These are phyloP conservation scores for Hydractinia echinata DNA, from an alignment of 30 jellyfish, hydroid and myxozoan genomes.

Conservation along the genomic window DNA sequence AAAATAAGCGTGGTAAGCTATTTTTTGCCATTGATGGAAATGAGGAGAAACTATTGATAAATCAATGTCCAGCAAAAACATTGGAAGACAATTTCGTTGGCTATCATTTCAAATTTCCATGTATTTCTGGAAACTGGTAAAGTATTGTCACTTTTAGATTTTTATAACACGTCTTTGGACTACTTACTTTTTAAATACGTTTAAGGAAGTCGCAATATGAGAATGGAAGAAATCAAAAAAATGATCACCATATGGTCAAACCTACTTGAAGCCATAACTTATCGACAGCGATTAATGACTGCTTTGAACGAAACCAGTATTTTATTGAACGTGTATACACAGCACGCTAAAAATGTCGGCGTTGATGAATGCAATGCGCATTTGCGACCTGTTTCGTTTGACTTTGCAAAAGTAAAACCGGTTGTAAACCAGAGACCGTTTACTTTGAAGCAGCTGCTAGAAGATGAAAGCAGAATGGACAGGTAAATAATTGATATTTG, in stretches of 20 bases:
- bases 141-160: too few species aligned
- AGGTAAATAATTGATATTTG: slow-evolving; percentile 23
- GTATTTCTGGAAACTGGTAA: too few species aligned
- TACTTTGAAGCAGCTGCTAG: slow-evolving; percentile 37
- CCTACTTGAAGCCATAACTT: slow-evolving; percentile 48
- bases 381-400: slow-evolving; percentile 66
- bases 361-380: slow-evolving; percentile 66
- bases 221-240: slow-evolving; percentile 44
- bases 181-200: neutral
- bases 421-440: slow-evolving; percentile 47
- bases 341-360: slow-evolving; percentile 53
- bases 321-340: slow-evolving; percentile 35
- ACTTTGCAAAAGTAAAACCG: slow-evolving; percentile 60
- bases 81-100: too few species aligned
- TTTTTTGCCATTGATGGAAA: too few species aligned
- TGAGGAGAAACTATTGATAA: too few species aligned
- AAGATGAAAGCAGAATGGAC: slow-evolving; percentile 65
- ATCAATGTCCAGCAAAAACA: too few species aligned
- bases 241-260: slow-evolving; percentile 58
- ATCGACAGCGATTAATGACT: slow-evolving; percentile 59
- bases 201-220: slow-evolving; percentile 39
- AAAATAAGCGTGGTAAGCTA: neutral
- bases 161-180: neutral
- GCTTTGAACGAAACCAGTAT: slow-evolving; percentile 57
- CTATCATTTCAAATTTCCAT: too few species aligned